phyloP scores from a whole-genome alignment of 2,888 invertebrate genomes.

The Meiosimyza decipiens region DNA sequence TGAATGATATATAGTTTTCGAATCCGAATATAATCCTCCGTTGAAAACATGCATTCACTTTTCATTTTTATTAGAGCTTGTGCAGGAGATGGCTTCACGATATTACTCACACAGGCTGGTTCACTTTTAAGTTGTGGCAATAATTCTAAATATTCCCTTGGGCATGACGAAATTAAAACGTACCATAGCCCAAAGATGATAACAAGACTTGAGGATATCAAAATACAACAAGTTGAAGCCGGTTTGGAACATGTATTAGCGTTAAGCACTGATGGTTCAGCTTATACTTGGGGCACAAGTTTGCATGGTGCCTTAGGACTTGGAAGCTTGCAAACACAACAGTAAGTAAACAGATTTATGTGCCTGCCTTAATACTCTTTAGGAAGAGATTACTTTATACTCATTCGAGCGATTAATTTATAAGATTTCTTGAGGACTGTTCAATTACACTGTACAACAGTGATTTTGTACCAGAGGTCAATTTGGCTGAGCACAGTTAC shows the following conservation, averaged over 20 bases:
- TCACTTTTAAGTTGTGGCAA: slow-evolving; percentile 77
- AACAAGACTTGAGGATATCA: slow-evolving; percentile 69
- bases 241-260: slow-evolving; percentile 75
- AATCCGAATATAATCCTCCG: too few species aligned
- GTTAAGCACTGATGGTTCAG: slow-evolving; percentile 71
- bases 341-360: slow-evolving; percentile 50
- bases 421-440: too few species aligned
- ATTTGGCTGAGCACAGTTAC: too few species aligned
- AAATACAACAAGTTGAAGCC: slow-evolving; percentile 72
- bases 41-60: too few species aligned
- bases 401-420: too few species aligned
- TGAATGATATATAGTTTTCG: too few species aligned
- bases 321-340: slow-evolving; percentile 58
- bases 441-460: too few species aligned
- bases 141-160: slow-evolving; percentile 73
- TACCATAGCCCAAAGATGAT: slow-evolving; percentile 71
- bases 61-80: slow-evolving; percentile 66
- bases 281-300: slow-evolving; percentile 77
- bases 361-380: not conserved
- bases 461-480: too few species aligned
- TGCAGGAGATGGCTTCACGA: slow-evolving; percentile 75
- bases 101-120: slow-evolving; percentile 76
- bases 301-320: slow-evolving; percentile 71
- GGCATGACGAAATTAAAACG: slow-evolving; percentile 72
- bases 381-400: too few species aligned